These are phyloP conservation scores for Bombyx mandarina DNA, from an alignment of 1,140 invertebrate species.

Conservation along the genomic window DNA sequence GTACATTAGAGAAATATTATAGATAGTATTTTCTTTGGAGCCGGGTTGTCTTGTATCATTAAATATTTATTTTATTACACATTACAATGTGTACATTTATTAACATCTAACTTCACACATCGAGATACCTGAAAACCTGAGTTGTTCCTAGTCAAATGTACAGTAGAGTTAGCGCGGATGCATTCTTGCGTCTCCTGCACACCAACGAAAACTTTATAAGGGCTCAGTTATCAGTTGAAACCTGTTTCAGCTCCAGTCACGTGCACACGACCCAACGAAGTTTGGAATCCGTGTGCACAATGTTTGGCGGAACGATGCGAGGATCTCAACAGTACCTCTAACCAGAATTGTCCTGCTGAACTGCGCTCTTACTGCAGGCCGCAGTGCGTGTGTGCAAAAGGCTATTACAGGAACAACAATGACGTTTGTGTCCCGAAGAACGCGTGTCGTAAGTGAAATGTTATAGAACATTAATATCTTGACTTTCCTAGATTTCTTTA, in stretches of 20 bases:
- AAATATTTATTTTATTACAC: too few species aligned
- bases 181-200: too few species aligned
- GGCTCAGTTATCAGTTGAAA: not conserved
- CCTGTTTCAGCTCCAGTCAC: constrained; percentile 10
- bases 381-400: constrained; percentile 17
- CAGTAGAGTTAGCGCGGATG: too few species aligned
- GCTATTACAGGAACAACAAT: constrained; percentile 13
- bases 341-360: constrained; percentile 1
- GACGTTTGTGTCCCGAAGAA: constrained; percentile 14
- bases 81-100: too few species aligned
- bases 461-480: not conserved
- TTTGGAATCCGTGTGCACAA: constrained; percentile 17
- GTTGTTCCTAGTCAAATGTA: too few species aligned
- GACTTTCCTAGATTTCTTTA: too few species aligned
- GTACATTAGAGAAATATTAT: too few species aligned
- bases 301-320: constrained; percentile 16
- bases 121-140: too few species aligned
- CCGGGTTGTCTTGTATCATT: too few species aligned
- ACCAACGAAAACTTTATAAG: too few species aligned
- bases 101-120: too few species aligned
- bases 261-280: constrained; percentile 24
- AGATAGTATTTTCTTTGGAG: too few species aligned
- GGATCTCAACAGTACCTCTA: constrained; percentile 5
- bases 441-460: constrained; percentile 11
- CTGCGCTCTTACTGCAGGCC: constrained; percentile 12